phyloP scores from a whole-genome alignment of 2,888 invertebrate species.

The Tetrapedia diversipes region DNA sequence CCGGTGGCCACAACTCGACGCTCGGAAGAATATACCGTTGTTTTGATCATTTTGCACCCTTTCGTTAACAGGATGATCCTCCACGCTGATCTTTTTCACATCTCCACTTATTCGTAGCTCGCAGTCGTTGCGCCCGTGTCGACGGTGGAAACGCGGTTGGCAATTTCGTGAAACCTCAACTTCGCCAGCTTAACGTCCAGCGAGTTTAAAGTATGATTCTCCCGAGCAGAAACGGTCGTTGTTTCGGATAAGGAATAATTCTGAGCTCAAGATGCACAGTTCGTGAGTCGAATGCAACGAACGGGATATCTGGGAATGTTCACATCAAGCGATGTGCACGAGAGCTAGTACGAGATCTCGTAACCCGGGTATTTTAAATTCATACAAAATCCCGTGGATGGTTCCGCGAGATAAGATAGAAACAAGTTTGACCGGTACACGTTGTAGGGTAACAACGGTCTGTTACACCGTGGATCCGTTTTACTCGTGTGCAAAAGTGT shows the following conservation, averaged over 20 bases:
- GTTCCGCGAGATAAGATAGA: background rate
- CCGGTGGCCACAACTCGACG: background rate
- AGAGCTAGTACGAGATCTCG: background rate
- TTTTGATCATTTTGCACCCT: constrained; percentile 17
- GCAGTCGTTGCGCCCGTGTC: background rate
- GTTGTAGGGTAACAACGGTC: background rate
- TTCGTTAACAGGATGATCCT: background rate
- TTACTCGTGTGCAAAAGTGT: no score
- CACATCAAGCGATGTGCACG: background rate
- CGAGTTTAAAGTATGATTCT: background rate
- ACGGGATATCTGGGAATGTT: background rate
- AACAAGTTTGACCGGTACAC: background rate
- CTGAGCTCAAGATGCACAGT: background rate
- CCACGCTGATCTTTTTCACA: background rate
- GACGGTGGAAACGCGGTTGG: background rate
- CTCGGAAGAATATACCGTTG: constrained; percentile 1
- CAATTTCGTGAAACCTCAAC: background rate
- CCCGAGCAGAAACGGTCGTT: background rate
- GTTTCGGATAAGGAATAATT: constrained; percentile 6
- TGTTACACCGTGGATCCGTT: no score
- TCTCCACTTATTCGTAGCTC: background rate
- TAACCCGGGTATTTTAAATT: background rate
- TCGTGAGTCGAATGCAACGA: constrained; percentile 8
- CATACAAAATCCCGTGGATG: background rate
- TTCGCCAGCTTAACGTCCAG: background rate